Evolutionary conservation across 2,113 vertebrate genomes (phyloP), one percentile per base, ranked within the genome.

Genomic region (Megaptera novaeangliae): DNA sequence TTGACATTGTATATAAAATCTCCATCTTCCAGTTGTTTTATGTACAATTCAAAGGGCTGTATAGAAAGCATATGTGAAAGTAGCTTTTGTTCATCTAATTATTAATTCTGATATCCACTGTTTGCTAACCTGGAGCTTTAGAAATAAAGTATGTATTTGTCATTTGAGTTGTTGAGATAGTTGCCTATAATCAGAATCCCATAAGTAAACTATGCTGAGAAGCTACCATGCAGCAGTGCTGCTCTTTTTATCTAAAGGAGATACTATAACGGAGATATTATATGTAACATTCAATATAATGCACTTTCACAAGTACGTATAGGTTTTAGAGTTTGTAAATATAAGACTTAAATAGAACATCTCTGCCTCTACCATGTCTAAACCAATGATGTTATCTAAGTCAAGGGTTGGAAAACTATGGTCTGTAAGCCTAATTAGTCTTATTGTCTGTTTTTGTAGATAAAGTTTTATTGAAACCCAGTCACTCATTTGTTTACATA

Each of bases 1-100:
- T 97, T 91, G 52, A 89, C 69, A 87, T 57, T 69, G 27, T 78
- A 25, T 59, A 71, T 90, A 87, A 96, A 96, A 87, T 83, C 44
- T 95, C 29, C 61, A 82, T 77, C 46, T 84, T 96, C 66, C 41
- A 72, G 41, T 89, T 96, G 49, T 90, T 89, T 95, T 44, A 49
- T 55, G 36, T 63, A 82, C 66, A 68, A 69, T 80, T 77, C 66
- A 88, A 77, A 83, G 34, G 72, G 17, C 27, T 78, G 5, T 39
- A 44, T 88, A 49, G 21, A 25, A 91, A 86, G 44, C 21, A 49
- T 46, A 86, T 86, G n/a, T 34, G 27, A 85, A 92, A 84, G 39
- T 63, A 44, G 27, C 8, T 75, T 92, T 78, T 96, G 52, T 94
- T 91, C 63, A 69, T 69, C 9, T 36, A 85, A 64, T 81, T 84